Percentiles rank a stretch among this genome's conserved stretches.
These are phyloP conservation scores for Eumaeus atala DNA, from an alignment of 1,140 invertebrate species.

Conservation along the genomic window DNA sequence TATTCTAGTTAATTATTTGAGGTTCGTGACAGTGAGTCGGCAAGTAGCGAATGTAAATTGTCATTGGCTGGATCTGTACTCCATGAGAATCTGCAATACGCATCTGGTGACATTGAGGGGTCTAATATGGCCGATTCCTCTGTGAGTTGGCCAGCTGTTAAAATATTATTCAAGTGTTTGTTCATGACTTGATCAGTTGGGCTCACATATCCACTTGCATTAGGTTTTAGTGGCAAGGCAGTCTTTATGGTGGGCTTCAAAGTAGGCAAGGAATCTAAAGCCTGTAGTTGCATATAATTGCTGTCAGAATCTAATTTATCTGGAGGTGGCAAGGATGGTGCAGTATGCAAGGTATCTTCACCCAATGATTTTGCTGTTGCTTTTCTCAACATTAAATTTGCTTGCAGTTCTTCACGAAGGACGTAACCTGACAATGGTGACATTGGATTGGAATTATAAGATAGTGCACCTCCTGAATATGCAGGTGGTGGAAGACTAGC, in stretches of 20 bases:
- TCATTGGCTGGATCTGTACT: slow-evolving; percentile 63
- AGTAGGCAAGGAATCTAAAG: slow-evolving; percentile 55
- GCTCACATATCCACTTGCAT: slow-evolving; percentile 52
- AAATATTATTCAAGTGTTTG: slow-evolving; percentile 59
- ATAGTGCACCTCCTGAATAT: slow-evolving; percentile 41
- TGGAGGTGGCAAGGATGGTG: slow-evolving; percentile 57
- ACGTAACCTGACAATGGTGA: slow-evolving; percentile 52
- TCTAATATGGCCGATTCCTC: slow-evolving; percentile 57
- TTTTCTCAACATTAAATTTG: slow-evolving; percentile 25
- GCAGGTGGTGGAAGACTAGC: slow-evolving; percentile 48
- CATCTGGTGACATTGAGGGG: slow-evolving; percentile 62
- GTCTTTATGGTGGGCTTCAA: slow-evolving; percentile 46
- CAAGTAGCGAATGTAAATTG: slow-evolving; percentile 55
- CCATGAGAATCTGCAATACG: slow-evolving; percentile 69
- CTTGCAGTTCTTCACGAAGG: slow-evolving; percentile 44
- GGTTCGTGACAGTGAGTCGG: slow-evolving; percentile 45
- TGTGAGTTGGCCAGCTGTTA: slow-evolving; percentile 41
- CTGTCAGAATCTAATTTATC: slow-evolving; percentile 46
- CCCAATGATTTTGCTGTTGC: slow-evolving; percentile 43
- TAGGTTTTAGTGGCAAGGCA: slow-evolving; percentile 45
- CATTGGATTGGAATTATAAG: slow-evolving; percentile 29
- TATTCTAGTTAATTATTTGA: slow-evolving; percentile 48
- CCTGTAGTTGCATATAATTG: slow-evolving; percentile 63
- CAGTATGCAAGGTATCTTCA: slow-evolving; percentile 61
- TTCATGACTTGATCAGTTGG: slow-evolving; percentile 56